phyloP scores from a whole-genome alignment of 2,888 invertebrate species.

The Dicranocentrus wangi region DNA sequence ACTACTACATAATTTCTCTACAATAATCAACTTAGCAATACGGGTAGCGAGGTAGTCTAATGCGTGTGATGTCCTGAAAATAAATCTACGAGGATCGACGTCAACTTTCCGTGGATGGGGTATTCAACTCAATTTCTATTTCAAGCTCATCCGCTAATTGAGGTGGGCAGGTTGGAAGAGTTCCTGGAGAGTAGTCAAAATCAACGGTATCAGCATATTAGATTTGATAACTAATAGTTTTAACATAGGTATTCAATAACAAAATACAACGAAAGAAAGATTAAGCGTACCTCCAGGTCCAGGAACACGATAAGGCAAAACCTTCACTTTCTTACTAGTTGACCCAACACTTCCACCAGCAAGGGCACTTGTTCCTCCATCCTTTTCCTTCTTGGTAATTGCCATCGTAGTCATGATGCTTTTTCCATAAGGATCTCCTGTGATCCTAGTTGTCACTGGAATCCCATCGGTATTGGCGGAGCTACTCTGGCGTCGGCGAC shows the following conservation, averaged over 20 bases:
- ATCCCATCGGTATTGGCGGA: constrained; percentile 1
- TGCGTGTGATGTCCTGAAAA: not conserved
- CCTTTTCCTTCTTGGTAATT: not conserved
- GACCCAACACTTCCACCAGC: not conserved
- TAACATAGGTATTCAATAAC: too few relatives aligned
- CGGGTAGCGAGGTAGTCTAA: too few relatives aligned
- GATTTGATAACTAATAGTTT: not conserved
- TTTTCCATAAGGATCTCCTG: constrained; percentile 37
- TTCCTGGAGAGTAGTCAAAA: not conserved
- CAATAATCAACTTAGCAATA: too few relatives aligned
- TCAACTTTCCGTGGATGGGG: constrained; percentile 14
- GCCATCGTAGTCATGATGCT: constrained; percentile 6
- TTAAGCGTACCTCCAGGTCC: constrained; percentile 61
- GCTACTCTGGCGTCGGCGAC: constrained; percentile 7
- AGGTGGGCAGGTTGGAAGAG: not conserved
- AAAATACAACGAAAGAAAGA: too few relatives aligned
- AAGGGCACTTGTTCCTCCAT: not conserved
- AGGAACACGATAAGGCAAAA: constrained; percentile 63
- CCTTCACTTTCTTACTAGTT: constrained; percentile 41
- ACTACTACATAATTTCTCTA: too few relatives aligned
- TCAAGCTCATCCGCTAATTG: constrained; percentile 59
- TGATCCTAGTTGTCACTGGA: not conserved
- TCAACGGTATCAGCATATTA: not conserved
- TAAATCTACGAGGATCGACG: too few relatives aligned
- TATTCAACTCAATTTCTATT: constrained; percentile 55